Percentiles rank a stretch among this genome's conserved stretches.
These are phyloP conservation scores for Anticlea derivata DNA, from an alignment of 2,888 invertebrate genomes.

Conservation along the genomic window DNA sequence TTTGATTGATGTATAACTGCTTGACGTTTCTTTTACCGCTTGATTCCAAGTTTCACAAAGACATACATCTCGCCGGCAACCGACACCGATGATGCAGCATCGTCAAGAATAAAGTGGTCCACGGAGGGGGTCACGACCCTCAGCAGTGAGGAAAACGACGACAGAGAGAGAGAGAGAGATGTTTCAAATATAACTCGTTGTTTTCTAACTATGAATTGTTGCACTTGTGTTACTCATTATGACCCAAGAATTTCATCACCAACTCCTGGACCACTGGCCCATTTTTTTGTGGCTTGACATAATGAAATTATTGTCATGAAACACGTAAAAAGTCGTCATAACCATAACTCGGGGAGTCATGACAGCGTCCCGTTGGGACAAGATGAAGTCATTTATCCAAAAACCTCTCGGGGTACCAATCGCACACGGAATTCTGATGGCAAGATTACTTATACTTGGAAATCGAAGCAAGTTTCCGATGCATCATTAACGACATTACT, in stretches of 20 bases:
- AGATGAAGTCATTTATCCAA: constrained; percentile 81
- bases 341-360: constrained; percentile 55
- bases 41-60: too few relatives aligned
- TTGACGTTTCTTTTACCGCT: too few relatives aligned
- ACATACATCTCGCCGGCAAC: too few relatives aligned
- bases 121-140: too few relatives aligned
- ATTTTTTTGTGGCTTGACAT: constrained; percentile 35
- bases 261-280: constrained; percentile 4
- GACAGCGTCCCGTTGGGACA: constrained; percentile 56
- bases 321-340: constrained; percentile 62
- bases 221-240: background rate
- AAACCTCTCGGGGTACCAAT: constrained; percentile 60
- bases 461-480: constrained; percentile 66
- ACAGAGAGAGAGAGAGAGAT: too few relatives aligned
- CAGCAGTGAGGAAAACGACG: too few relatives aligned
- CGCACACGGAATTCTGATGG: constrained; percentile 74
- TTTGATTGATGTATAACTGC: too few relatives aligned
- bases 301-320: constrained; percentile 63
- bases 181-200: background rate
- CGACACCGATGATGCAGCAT: too few relatives aligned
- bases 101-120: too few relatives aligned
- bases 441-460: constrained; percentile 80
- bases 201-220: background rate
- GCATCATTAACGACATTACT: constrained; percentile 77
- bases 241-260: constrained; percentile 1